These are phyloP conservation scores for Tapirus terrestris DNA, from an alignment of 2,113 vertebrate genomes.

Conservation along the genomic window DNA sequence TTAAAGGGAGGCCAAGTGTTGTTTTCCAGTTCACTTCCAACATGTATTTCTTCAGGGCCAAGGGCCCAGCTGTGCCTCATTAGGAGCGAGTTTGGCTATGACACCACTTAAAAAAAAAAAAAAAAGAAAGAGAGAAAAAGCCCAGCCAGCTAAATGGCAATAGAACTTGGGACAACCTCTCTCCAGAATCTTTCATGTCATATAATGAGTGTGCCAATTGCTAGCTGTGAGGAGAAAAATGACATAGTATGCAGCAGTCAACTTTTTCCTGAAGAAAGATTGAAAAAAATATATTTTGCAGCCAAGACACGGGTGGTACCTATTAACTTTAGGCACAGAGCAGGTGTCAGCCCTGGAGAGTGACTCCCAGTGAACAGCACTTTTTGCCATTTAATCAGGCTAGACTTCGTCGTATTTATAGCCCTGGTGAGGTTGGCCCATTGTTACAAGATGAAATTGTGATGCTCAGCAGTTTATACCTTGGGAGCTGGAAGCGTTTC, in stretches of 20 bases:
- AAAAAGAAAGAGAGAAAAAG: background rate
- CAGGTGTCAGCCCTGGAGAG: slow-evolving; percentile 52
- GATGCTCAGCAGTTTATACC: slow-evolving; percentile 83
- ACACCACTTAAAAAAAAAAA: background rate
- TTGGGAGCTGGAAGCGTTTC: slow-evolving; percentile 79
- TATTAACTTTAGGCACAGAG: slow-evolving; percentile 48
- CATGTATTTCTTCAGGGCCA: background rate
- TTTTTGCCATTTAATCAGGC: slow-evolving; percentile 67
- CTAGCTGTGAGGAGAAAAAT: background rate
- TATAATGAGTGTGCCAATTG: background rate
- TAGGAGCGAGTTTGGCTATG: background rate
- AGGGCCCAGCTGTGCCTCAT: background rate
- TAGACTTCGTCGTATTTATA: slow-evolving; percentile 58
- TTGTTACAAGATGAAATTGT: slow-evolving; percentile 77
- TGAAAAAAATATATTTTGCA: background rate
- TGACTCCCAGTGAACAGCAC: slow-evolving; percentile 30
- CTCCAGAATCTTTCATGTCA: background rate
- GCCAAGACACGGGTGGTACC: background rate
- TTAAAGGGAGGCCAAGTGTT: background rate
- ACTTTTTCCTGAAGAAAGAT: background rate
- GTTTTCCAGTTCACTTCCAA: slow-evolving; percentile 2
- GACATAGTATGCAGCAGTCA: background rate
- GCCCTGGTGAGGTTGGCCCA: slow-evolving; percentile 75
- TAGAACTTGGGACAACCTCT: background rate
- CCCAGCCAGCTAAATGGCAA: background rate